A percentile compares a stretch with the other conserved stretches of the same genome.
phyloP scores from a whole-genome alignment of 2,888 invertebrate genomes.

The Adelphocoris suturalis region DNA sequence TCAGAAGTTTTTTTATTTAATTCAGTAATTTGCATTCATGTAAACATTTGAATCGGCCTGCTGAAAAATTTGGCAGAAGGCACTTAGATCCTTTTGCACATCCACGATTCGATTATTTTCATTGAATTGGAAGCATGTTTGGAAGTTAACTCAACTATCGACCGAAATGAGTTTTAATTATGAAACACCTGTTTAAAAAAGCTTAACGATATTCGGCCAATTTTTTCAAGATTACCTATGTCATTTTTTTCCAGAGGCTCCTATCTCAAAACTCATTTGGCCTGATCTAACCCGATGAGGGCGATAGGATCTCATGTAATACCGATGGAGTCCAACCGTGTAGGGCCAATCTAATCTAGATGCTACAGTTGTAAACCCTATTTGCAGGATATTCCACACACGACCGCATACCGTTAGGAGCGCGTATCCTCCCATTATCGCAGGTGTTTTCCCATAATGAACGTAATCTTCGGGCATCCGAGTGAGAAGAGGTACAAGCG shows the following conservation, averaged over 20 bases:
- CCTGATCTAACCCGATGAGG: neutral
- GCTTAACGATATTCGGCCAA: neutral
- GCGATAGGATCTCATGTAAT: neutral
- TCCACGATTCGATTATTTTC: too few relatives aligned
- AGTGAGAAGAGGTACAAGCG: neutral
- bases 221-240: too few relatives aligned
- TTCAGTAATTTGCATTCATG: too few relatives aligned
- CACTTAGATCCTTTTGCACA: too few relatives aligned
- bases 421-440: conserved; percentile 10
- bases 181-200: too few relatives aligned
- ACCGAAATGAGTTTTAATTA: too few relatives aligned
- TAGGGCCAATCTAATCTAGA: neutral
- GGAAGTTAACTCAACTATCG: too few relatives aligned
- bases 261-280: neutral
- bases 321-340: neutral
- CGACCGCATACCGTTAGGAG: conserved; percentile 7
- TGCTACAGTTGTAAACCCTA: conserved; percentile 16
- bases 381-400: conserved; percentile 15
- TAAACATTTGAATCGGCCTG: too few relatives aligned
- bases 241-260: too few relatives aligned
- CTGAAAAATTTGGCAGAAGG: too few relatives aligned
- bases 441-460: neutral
- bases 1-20: too few relatives aligned
- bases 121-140: too few relatives aligned
- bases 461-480: neutral